Evolutionary conservation across 2,888 invertebrate genomes (phyloP), one percentile per base, ranked within the genome.

Genomic region (Cataglyphis rosenhaueri): DNA sequence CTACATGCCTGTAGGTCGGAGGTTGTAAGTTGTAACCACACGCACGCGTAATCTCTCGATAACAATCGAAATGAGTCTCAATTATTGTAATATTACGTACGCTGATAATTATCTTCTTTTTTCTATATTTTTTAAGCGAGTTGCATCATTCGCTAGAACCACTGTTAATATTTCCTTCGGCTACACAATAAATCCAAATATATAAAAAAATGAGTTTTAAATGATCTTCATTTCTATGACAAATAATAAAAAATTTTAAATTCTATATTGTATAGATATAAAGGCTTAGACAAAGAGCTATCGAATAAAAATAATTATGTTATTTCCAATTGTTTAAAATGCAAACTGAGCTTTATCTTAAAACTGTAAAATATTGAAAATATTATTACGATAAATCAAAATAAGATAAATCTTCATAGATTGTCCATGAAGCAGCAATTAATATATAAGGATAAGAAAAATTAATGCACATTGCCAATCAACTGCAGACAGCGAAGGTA

Each of bases 1-100:
- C 68, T 71, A 59, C 15, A 18, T 35, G 44, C 59, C 44, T 44
- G 44, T 59, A 71, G 52, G 78, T 79, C 78, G 78, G 35, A 78
- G 73, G 78, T 79, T 79, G 78, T 48, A 71, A 79, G 59, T 79
- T 79, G 32, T 25, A 79, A 44, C 55, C 29, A 32, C 55, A 38
- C 57, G 25, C 52, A 3, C 52, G 18, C 62, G 1, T 29, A 41
- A 41, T 29, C 12, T 29, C 38, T 38, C 62, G 81, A 81, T 81
- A 78, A 81, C 62, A 78, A 81, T 75, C 81, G 79, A 52, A 62
- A 52, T 38, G 38, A 75, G 62, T 41, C 32, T 32, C 10, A 35
- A 59, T 52, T 52, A 52, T 52, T 68, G 41, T 29, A 25, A 65
- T 29, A 32, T 12, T 41, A 41, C 29, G 10, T 35, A 18, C 41